These are phyloP conservation scores for Beris morrisii DNA, from an alignment of 2,888 invertebrate genomes.

Conservation along the genomic window DNA sequence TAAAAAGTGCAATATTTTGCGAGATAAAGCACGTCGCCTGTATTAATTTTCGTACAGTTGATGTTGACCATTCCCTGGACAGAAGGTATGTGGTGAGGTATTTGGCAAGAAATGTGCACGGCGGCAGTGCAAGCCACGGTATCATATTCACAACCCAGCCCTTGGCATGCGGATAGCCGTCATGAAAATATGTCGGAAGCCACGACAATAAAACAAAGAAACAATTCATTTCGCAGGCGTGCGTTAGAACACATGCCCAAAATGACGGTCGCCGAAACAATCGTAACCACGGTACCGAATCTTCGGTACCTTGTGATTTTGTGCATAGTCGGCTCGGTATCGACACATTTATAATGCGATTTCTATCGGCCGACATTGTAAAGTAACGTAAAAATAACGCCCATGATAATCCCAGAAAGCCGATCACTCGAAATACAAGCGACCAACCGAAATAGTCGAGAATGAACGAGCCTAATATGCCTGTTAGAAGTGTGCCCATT, in stretches of 20 bases:
- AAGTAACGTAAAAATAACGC: conserved; percentile 61
- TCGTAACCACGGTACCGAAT: conserved; percentile 63
- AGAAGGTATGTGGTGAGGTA: conserved; percentile 63
- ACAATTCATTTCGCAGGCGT: conserved; percentile 72
- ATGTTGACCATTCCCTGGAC: conserved; percentile 59
- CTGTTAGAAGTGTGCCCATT: conserved; percentile 66
- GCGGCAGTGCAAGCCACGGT: conserved; percentile 67
- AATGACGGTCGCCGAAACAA: conserved; percentile 64
- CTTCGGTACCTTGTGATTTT: conserved; percentile 48
- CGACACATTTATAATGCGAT: conserved; percentile 55
- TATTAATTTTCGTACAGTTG: conserved; percentile 60
- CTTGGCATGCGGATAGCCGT: conserved; percentile 67
- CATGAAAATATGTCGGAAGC: conserved; percentile 74
- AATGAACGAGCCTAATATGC: conserved; percentile 67
- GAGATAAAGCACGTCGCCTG: conserved; percentile 60
- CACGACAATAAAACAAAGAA: conserved; percentile 72
- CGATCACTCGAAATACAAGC: conserved; percentile 65
- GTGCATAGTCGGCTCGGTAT: conserved; percentile 51
- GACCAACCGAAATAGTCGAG: conserved; percentile 68
- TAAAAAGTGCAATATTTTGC: conserved; percentile 58
- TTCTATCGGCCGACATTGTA: conserved; percentile 55
- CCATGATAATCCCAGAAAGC: conserved; percentile 63
- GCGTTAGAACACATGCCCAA: conserved; percentile 71
- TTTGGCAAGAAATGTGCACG: conserved; percentile 66
- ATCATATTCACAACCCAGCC: conserved; percentile 74